Base-by-base conservation (phyloP, 2,797 vertebrate species). In the Diceros bicornis region DNA sequence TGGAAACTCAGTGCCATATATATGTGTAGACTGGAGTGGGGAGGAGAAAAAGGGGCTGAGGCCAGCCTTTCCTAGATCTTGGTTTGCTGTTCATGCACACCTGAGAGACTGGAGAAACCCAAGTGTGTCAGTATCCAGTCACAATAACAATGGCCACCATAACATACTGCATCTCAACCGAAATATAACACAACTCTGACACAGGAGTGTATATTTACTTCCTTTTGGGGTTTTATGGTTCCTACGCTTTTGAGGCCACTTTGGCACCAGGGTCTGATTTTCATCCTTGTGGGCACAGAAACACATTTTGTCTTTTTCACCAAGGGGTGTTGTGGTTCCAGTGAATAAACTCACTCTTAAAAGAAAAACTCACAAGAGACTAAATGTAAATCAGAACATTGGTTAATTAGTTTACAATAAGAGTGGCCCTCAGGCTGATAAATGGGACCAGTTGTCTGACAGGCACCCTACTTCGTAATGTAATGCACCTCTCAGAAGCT, bases 351-450 rank as follows among this genome's bases (percentile, higher is more conserved):
- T 91, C 59, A 92, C 64, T 94, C 87, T 96, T 95, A 72, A 88
- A 95, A 85, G 34, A 86, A 86, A 88, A 95, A 92, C 77, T 50
- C 85, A 64, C 27, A 29, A 90, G 88, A 95, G 71, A 91, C 52
- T 62, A 94, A 92, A 97, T 92, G 84, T 96, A 96, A 97, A 92
- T 97, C 94, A 96, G 94, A 97, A 96, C 94, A 79, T 93, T 96
- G 87, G 57, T 89, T 96, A 96, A 96, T 97, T 92, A 96, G 84
- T 97, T 97, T 96, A 68, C 88, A 85, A 72, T 47, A 66, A 92
- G 66, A 96, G 84, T 92, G 90, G 78, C 62, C 79, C 64, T 18
- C 84, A 92, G 90, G 77, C 90, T 92, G 96, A 92, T 93, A 87
- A 95, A 89, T 92, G 79, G 62, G 64, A 92, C 90, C 87, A 77